Evolutionary conservation across 2,113 vertebrate genomes (phyloP), one percentile per base, ranked within the genome.

Genomic region (Perccottus glenii): DNA sequence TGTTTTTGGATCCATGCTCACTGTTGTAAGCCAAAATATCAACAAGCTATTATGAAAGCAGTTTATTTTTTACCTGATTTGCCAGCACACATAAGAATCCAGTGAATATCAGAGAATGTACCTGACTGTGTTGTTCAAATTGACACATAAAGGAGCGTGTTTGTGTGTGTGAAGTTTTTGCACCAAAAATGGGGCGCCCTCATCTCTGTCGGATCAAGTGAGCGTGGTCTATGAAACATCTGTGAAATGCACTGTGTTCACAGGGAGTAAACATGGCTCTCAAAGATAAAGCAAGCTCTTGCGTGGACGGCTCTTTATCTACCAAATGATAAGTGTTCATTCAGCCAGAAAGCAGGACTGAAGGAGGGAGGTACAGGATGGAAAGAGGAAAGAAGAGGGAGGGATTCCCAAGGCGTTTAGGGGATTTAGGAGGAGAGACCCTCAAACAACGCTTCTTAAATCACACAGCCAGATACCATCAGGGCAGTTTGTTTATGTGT

Each of bases 341-440:
- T 90, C 85, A 83, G 78, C 74, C 71, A 77, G 82, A 84, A 85
- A 82, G 77, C 75, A 70, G 70, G 78, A 73, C 55, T 60, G 78
- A 82, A 68, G 64, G 65, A 84, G 74, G 68, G 64, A 69, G 50
- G 82, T 60, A 51, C 61, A 73, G 57, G 68, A 76, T 60, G 64
- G 70, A 81, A 67, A 49, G 59, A 74, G 62, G 43, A 67, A 78
- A 60, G 58, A 67, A 67, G 59, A 70, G 51, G 79, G 67, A 83
- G 78, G 77, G 70, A 79, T 85, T 89, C 86, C 82, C 86, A 68
- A 48, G 85, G 84, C 84, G 71, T 88, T 91, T 88, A 87, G 56
- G 62, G 84, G 85, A 89, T 89, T 90, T 89, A 88, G 78, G 73
- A 85, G 64, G 70, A 91, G 82, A 89, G 83, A 80, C 88, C 87